Conservation (phyloP, 2,888 invertebrate genomes). For the Protonemura montana region DNA sequence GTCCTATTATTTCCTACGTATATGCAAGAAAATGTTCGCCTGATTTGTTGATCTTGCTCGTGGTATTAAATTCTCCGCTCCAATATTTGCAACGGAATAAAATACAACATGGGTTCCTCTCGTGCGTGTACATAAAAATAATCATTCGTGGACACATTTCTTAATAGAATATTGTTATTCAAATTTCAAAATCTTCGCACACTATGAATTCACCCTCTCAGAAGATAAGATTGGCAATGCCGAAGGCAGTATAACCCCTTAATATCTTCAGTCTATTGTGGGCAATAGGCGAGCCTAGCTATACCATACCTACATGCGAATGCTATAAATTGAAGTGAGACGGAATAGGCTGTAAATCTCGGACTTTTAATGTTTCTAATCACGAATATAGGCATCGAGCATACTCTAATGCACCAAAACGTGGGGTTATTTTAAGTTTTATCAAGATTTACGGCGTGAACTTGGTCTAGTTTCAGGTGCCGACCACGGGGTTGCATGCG, state of each 20-base stretch:
- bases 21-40: not conserved
- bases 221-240: not conserved
- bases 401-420: not conserved
- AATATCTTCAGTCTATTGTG: not conserved
- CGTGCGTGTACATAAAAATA: not conserved
- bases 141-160: not conserved
- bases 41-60: not conserved
- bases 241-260: not conserved
- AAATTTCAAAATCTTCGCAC: constrained; percentile 12
- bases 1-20: not conserved
- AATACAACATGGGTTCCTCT: not conserved
- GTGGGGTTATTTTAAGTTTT: constrained; percentile 7
- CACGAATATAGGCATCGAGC: constrained; percentile 16
- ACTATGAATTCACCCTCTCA: not conserved
- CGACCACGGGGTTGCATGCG: constrained; percentile 25
- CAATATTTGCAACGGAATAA: not conserved
- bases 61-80: not conserved
- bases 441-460: constrained; percentile 15
- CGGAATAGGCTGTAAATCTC: not conserved
- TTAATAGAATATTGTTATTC: not conserved
- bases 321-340: constrained; percentile 23
- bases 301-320: not conserved
- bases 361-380: not conserved
- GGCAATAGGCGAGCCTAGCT: not conserved
- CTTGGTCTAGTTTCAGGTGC: constrained; percentile 1